Evolutionary conservation across 2,797 vertebrate species (phyloP).

Genomic region (Amazona ochrocephala): DNA sequence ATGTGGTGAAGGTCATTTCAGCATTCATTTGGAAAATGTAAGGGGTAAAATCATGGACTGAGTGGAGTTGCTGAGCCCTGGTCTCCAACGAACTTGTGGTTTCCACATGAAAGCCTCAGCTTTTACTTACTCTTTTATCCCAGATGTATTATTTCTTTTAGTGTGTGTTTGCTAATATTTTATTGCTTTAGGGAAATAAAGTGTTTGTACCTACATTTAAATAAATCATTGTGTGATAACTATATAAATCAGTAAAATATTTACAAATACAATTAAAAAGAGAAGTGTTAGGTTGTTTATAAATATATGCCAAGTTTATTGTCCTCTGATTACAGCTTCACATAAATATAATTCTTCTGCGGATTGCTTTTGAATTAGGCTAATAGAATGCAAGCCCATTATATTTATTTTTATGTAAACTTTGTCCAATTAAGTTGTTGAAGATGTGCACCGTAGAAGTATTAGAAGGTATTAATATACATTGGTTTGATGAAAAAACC

Average conservation of each 20-base stretch:
- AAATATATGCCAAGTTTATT: neutral
- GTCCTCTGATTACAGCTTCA: neutral
- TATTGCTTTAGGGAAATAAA: neutral
- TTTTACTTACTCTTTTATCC: neutral
- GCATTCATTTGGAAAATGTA: neutral
- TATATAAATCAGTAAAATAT: neutral
- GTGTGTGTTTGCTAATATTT: neutral
- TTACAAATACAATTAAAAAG: neutral
- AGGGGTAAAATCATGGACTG: neutral
- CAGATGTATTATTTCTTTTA: neutral
- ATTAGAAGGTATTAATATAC: neutral
- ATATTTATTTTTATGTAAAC: neutral
- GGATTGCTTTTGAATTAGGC: neutral
- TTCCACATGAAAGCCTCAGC: neutral
- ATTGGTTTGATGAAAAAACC: neutral
- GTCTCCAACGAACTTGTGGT: conserved; percentile 3
- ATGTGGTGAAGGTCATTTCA: neutral
- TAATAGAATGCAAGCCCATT: neutral
- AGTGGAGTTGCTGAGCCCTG: neutral
- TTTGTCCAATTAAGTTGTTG: neutral
- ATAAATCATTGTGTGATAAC: neutral
- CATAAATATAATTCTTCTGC: neutral
- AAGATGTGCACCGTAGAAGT: neutral
- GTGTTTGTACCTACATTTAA: neutral
- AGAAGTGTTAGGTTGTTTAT: neutral